Conservation (phyloP, 2,797 vertebrate genomes). For the Anguilla megastoma region DNA sequence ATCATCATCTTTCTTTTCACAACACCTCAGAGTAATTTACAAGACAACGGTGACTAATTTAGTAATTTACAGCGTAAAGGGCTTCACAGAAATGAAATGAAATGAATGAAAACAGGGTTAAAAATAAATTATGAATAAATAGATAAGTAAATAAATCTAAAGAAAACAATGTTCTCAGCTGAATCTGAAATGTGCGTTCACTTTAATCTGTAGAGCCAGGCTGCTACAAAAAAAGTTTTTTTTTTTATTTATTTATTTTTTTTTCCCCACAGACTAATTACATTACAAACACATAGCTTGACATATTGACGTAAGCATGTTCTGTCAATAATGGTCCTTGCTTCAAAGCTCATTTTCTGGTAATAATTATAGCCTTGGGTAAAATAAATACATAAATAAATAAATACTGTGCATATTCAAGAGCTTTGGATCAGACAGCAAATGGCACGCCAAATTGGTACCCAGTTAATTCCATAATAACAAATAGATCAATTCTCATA, state of each 20-base stretch:
- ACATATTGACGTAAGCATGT: not conserved
- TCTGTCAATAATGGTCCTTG: not conserved
- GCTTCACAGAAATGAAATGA: too few species aligned
- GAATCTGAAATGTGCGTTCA: too few species aligned
- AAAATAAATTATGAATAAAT: too few species aligned
- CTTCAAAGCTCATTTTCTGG: slow-evolving; percentile 14
- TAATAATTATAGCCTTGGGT: slow-evolving; percentile 10
- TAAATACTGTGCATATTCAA: slow-evolving; percentile 41
- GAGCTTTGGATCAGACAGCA: not conserved
- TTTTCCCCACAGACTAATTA: not conserved
- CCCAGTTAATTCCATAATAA: not conserved
- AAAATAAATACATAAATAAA: slow-evolving; percentile 58
- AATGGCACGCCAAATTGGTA: not conserved
- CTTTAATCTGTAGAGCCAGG: too few species aligned
- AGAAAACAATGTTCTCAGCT: too few species aligned
- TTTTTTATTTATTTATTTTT: not conserved
- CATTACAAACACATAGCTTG: not conserved
- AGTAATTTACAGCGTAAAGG: too few species aligned
- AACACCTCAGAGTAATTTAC: too few species aligned
- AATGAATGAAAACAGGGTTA: too few species aligned
- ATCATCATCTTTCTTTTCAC: too few species aligned
- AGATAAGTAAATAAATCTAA: too few species aligned
- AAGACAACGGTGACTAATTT: too few species aligned
- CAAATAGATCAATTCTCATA: not conserved
- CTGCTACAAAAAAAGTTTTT: not conserved